These are phyloP conservation scores for Malurus melanocephalus DNA, from an alignment of 2,113 vertebrate species.

Conservation along the genomic window DNA sequence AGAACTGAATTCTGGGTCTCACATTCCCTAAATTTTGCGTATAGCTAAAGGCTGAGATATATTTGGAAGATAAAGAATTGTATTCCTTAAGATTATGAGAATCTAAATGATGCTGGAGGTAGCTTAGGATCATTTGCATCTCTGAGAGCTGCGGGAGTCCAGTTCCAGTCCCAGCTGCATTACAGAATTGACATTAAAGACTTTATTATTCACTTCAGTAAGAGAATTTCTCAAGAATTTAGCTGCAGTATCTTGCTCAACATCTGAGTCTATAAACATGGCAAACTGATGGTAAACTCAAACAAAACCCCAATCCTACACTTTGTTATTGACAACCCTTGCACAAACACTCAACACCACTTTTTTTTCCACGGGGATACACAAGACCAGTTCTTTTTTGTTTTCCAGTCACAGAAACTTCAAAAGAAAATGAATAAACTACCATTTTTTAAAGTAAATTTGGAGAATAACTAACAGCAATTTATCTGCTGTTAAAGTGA, in stretches of 20 bases:
- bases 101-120: not conserved
- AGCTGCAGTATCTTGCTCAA: not conserved
- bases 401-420: not conserved
- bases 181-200: not conserved
- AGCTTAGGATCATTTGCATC: not conserved
- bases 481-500: not conserved
- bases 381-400: not conserved
- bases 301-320: not conserved
- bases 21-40: not conserved
- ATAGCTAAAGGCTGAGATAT: not conserved
- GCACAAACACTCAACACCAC: not conserved
- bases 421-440: not conserved
- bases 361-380: not conserved
- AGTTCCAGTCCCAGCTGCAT: not conserved
- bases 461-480: not conserved
- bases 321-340: not conserved
- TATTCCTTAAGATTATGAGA: not conserved
- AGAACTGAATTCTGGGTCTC: not conserved
- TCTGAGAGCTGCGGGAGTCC: not conserved
- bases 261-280: rapidly evolving
- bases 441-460: not conserved
- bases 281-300: not conserved
- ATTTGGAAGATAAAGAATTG: not conserved
- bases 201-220: not conserved
- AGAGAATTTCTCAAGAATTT: not conserved